Percentiles rank a stretch among this genome's conserved stretches.
phyloP scores from a whole-genome alignment of 2,797 vertebrate species.

The Malacoctenus gilli region DNA sequence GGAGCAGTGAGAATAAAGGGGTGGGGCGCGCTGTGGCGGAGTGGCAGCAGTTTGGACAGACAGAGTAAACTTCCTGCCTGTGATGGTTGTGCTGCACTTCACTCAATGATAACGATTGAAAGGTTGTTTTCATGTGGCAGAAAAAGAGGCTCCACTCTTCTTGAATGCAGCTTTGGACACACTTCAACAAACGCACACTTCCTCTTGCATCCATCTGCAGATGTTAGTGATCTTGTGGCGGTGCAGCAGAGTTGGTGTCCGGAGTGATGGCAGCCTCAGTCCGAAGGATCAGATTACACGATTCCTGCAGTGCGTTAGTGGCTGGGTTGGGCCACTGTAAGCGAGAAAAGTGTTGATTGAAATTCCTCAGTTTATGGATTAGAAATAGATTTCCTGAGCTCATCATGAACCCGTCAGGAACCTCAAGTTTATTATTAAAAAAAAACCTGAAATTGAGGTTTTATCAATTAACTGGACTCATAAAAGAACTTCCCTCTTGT shows the following conservation, averaged over 20 bases:
- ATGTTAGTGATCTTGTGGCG: conserved; percentile 24
- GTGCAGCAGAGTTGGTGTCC: conserved; percentile 19
- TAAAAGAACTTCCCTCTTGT: too few relatives aligned
- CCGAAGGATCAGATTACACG: conserved; percentile 32
- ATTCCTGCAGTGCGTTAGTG: conserved; percentile 10
- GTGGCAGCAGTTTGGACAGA: conserved; percentile 1
- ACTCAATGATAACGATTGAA: too few relatives aligned
- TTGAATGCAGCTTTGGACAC: conserved; percentile 8
- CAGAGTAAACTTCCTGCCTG: conserved; percentile 10
- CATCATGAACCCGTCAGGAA: too few relatives aligned
- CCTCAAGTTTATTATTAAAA: too few relatives aligned
- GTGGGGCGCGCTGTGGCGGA: too few relatives aligned
- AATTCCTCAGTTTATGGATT: background rate
- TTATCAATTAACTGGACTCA: too few relatives aligned
- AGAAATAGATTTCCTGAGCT: background rate
- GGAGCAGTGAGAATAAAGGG: conserved; percentile 28
- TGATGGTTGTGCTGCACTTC: conserved; percentile 8
- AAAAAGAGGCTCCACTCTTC: background rate
- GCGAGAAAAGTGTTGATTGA: background rate
- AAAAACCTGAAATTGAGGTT: too few relatives aligned
- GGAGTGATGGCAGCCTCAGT: conserved; percentile 12
- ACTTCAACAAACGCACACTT: background rate
- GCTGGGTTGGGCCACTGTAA: conserved; percentile 12
- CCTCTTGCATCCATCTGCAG: conserved; percentile 5
- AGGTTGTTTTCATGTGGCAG: too few relatives aligned